Evolutionary conservation across 2,113 vertebrate species (phyloP).

Genomic region (Sigmodon hispidus): DNA sequence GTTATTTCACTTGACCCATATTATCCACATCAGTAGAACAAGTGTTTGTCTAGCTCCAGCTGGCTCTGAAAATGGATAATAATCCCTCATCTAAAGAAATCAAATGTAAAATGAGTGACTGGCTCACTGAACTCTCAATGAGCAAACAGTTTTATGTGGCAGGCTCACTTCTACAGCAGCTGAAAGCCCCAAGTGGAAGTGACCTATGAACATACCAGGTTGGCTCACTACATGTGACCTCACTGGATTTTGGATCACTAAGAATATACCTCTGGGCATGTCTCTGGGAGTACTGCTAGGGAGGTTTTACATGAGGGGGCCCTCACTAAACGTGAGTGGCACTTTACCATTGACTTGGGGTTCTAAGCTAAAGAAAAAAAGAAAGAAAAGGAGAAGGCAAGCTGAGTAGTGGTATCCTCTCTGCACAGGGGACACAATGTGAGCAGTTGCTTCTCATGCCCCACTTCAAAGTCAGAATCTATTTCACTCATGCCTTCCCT

Average conservation of each 20-base stretch:
- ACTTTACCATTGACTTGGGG: not conserved
- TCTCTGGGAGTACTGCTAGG: not conserved
- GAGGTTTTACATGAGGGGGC: not conserved
- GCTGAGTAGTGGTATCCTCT: too few relatives aligned
- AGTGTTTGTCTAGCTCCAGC: not conserved
- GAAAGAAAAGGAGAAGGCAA: too few relatives aligned
- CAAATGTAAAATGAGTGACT: not conserved
- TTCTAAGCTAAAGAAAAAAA: not conserved
- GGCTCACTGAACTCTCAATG: not conserved
- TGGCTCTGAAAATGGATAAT: not conserved
- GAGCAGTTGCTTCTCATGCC: too few relatives aligned
- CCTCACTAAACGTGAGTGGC: not conserved
- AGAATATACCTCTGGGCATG: not conserved
- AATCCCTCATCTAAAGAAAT: slow-evolving; percentile 1
- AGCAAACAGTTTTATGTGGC: not conserved
- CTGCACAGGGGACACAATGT: too few relatives aligned
- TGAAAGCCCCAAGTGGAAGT: not conserved
- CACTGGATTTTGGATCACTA: not conserved
- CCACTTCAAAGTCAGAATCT: too few relatives aligned
- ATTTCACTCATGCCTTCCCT: too few relatives aligned
- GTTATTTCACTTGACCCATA: not conserved
- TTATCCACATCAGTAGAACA: not conserved
- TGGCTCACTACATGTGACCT: not conserved
- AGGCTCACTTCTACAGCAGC: not conserved
- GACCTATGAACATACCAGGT: not conserved